phyloP scores from a whole-genome alignment of 2,888 invertebrate genomes.

The Polietes domitor region DNA sequence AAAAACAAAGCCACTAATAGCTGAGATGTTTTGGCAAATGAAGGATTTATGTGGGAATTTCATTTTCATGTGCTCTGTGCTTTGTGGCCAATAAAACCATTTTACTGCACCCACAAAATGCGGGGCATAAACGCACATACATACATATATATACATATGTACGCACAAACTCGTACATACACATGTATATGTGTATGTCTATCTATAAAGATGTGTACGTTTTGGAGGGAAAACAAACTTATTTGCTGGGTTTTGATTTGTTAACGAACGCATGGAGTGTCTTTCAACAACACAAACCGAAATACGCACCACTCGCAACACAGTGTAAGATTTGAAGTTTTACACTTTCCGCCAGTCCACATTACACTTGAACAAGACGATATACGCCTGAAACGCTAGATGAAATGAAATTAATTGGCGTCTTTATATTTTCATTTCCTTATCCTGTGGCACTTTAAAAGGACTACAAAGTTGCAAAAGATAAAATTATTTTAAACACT shows the following conservation, averaged over 20 bases:
- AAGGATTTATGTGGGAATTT: constrained; percentile 42
- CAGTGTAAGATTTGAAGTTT: too few species aligned
- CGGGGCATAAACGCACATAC: too few species aligned
- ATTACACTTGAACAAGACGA: too few species aligned
- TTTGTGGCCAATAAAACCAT: constrained; percentile 3
- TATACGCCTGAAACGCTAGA: too few species aligned
- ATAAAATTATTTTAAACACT: too few species aligned
- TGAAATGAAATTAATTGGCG: too few species aligned
- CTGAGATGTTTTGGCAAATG: constrained; percentile 6
- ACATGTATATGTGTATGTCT: too few species aligned
- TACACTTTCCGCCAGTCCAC: too few species aligned
- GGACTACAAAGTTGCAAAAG: too few species aligned
- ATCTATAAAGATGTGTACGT: background rate
- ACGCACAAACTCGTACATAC: background rate
- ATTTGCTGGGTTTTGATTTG: background rate
- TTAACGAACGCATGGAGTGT: background rate
- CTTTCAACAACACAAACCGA: background rate
- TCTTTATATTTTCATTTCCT: too few species aligned
- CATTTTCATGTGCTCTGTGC: background rate
- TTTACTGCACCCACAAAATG: background rate
- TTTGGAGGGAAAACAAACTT: background rate
- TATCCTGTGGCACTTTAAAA: too few species aligned
- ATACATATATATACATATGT: background rate
- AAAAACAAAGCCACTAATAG: constrained; percentile 36
- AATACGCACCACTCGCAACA: background rate